Evolutionary conservation across 2,888 invertebrate genomes (phyloP).

Genomic region (Keiferia lycopersicella): DNA sequence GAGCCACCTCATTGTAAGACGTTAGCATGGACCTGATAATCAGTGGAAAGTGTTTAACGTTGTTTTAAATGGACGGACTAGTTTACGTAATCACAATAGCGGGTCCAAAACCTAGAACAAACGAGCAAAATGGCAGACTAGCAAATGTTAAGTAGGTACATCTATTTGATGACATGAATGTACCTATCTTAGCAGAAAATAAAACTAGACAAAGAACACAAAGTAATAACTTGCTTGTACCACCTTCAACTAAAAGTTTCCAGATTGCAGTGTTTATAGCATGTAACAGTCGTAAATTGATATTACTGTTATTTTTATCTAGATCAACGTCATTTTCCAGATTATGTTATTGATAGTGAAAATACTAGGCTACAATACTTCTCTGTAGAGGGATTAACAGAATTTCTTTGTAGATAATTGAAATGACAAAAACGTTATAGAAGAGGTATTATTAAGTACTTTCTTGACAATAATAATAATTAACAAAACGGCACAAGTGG

Average conservation of each 20-base stretch:
- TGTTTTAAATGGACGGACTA: neutral
- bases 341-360: slow-evolving; percentile 7
- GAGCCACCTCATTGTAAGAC: neutral
- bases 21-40: neutral
- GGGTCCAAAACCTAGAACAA: neutral
- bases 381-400: too few relatives aligned
- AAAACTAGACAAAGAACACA: neutral
- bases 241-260: neutral
- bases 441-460: too few relatives aligned
- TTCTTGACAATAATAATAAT: too few relatives aligned
- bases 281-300: slow-evolving; percentile 16
- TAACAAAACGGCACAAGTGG: too few relatives aligned
- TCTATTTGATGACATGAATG: neutral
- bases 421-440: too few relatives aligned
- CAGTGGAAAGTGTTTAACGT: neutral
- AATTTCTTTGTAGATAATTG: too few relatives aligned
- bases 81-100: neutral
- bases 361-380: neutral
- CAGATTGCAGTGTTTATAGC: slow-evolving; percentile 8
- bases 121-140: neutral
- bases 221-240: neutral
- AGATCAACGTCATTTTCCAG: neutral
- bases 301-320: slow-evolving; percentile 11
- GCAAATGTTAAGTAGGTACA: neutral
- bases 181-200: too few relatives aligned